These are phyloP conservation scores for Mimas tiliae DNA, from an alignment of 2,888 invertebrate species.

Conservation along the genomic window DNA sequence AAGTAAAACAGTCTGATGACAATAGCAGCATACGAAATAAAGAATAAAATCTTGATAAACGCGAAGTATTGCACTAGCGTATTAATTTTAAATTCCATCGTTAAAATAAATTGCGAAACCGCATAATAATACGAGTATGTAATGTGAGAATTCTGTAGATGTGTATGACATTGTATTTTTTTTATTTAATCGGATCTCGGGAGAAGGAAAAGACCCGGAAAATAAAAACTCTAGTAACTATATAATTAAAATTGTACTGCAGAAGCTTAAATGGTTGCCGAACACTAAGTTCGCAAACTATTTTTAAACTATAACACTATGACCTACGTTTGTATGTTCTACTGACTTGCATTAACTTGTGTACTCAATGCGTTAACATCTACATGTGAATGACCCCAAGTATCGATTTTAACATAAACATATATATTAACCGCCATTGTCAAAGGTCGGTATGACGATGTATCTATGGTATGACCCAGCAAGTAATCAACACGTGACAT, in stretches of 20 bases:
- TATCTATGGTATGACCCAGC: no score
- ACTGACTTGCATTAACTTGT: background rate
- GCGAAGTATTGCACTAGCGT: background rate
- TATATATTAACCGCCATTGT: background rate
- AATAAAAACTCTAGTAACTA: background rate
- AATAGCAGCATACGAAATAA: slow-evolving; percentile 3
- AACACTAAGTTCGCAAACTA: background rate
- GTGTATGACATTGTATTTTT: no score
- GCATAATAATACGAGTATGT: background rate
- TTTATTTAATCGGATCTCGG: no score
- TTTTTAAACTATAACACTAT: background rate
- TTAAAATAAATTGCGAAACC: background rate
- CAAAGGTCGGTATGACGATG: background rate
- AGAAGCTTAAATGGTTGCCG: background rate
- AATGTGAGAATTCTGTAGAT: no score
- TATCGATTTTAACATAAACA: slow-evolving; percentile 1
- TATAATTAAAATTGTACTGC: background rate
- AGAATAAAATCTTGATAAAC: slow-evolving; percentile 12
- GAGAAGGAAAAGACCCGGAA: background rate
- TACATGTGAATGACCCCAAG: background rate
- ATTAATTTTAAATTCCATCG: background rate
- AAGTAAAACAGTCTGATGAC: background rate
- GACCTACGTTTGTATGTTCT: no score
- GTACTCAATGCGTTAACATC: slow-evolving; percentile 14
- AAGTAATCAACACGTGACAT: background rate